Conservation (phyloP, 1,140 invertebrate species). For the Bombus pyrosoma region DNA sequence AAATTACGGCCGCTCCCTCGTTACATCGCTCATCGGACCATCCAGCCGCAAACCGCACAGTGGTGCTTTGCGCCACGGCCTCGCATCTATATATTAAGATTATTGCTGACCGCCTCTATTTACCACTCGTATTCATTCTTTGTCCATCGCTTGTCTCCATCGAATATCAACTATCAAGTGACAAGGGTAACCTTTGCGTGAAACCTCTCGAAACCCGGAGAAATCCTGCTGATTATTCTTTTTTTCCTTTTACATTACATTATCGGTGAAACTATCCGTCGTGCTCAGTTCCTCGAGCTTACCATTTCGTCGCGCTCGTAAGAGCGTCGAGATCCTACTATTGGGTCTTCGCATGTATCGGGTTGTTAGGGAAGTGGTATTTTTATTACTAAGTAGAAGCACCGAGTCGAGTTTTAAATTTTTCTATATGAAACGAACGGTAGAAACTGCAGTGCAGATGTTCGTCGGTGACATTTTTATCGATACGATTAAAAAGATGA, state of each 20-base stretch:
- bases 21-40: conserved; percentile 72
- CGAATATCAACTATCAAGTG: not conserved
- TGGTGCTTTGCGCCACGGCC: conserved; percentile 54
- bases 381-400: too few species aligned
- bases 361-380: too few species aligned
- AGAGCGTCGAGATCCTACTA: too few species aligned
- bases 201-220: not conserved
- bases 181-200: not conserved
- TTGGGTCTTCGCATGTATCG: too few species aligned
- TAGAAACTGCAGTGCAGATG: too few species aligned
- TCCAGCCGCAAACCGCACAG: conserved; percentile 76
- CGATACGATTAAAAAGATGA: too few species aligned
- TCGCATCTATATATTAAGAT: conserved; percentile 67
- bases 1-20: conserved; percentile 68
- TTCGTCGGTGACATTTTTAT: too few species aligned
- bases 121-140: conserved; percentile 30
- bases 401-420: too few species aligned
- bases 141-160: not conserved
- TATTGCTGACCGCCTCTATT: conserved; percentile 51
- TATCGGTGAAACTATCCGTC: too few species aligned
- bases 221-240: not conserved
- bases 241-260: not conserved
- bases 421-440: too few species aligned
- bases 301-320: too few species aligned
- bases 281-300: too few species aligned